Conservation (phyloP, 2,797 vertebrate genomes). For the Myripristis jacobus region DNA sequence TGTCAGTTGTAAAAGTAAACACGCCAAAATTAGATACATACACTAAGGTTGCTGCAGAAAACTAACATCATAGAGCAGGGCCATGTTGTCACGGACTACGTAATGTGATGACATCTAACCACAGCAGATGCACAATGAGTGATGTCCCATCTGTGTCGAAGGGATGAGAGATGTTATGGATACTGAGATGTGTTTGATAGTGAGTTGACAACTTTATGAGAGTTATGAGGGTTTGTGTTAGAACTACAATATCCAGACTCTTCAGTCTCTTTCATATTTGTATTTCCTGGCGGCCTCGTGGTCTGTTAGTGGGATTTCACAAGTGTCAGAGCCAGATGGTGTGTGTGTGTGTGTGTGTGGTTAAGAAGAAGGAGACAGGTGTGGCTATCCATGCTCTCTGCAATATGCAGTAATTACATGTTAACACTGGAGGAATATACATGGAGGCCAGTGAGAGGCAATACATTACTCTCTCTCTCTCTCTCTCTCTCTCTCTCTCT, state of each 20-base stretch:
- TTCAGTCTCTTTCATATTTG: conserved; percentile 34
- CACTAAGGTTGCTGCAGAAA: not conserved
- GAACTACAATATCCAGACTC: conserved; percentile 26
- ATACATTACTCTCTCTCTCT: conserved; percentile 19
- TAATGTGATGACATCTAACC: conserved; percentile 37
- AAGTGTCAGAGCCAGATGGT: conserved; percentile 61
- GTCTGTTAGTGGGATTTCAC: conserved; percentile 54
- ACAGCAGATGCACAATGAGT: conserved; percentile 38
- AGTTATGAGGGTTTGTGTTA: conserved; percentile 7
- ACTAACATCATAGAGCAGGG: conserved; percentile 19
- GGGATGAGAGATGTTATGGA: conserved; percentile 14
- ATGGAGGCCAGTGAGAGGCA: conserved; percentile 41
- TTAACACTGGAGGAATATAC: conserved; percentile 47
- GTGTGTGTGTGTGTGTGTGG: conserved; percentile 23
- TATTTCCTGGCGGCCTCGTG: conserved; percentile 40
- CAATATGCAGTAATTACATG: conserved; percentile 49
- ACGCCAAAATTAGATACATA: not conserved
- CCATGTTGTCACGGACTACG: not conserved
- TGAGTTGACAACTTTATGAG: conserved; percentile 34
- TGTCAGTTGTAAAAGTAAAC: conserved; percentile 52
- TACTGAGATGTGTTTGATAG: conserved; percentile 10
- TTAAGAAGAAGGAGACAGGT: conserved; percentile 52
- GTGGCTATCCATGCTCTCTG: conserved; percentile 28
- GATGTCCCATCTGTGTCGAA: conserved; percentile 33
- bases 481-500: not conserved